Conservation (phyloP, 2,113 vertebrate genomes). For the Mustela nigripes region DNA sequence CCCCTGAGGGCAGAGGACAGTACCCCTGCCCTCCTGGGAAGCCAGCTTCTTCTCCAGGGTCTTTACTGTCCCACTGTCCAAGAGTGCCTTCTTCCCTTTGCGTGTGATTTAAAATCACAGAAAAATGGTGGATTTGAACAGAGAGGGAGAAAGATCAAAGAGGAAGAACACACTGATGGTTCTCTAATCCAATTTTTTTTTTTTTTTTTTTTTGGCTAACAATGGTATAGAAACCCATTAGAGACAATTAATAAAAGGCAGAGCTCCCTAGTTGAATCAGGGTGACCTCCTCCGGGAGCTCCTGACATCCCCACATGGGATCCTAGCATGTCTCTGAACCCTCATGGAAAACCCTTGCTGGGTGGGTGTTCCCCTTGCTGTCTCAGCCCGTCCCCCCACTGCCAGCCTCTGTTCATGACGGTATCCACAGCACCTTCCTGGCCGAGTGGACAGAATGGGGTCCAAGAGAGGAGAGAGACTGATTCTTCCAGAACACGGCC, state of each 20-base stretch:
- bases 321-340: neutral
- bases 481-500: neutral
- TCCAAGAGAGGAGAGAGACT: neutral
- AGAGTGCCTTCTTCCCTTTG: neutral
- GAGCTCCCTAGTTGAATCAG: neutral
- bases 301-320: neutral
- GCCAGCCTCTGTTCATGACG: neutral
- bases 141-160: neutral
- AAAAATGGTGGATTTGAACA: neutral
- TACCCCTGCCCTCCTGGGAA: neutral
- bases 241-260: neutral
- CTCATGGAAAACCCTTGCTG: neutral
- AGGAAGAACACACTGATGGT: neutral
- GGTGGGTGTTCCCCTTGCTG: neutral
- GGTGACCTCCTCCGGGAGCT: neutral
- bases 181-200: neutral
- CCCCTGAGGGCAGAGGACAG: neutral
- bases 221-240: neutral
- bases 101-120: neutral
- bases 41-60: neutral
- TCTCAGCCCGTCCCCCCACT: neutral
- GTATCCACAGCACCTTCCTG: neutral
- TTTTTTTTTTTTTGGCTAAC: neutral
- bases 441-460: neutral
- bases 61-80: fast-evolving